Evolutionary conservation across 2,113 vertebrate genomes (phyloP).

Genomic region (Hippocampus mohnikei): DNA sequence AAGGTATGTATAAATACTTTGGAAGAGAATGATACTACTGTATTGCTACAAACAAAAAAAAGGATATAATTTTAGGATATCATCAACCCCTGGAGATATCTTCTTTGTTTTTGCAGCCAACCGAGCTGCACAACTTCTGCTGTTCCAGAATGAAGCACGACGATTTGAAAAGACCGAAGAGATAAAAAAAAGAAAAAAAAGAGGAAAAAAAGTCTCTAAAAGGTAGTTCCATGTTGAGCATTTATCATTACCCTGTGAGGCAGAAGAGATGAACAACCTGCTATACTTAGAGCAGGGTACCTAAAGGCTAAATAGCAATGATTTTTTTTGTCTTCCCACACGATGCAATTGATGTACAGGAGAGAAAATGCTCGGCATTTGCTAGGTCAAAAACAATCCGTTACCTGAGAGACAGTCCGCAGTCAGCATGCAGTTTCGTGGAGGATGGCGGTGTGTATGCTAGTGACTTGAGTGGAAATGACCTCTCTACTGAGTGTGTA

Average conservation of each 20-base stretch:
- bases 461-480: slow-evolving; percentile 61
- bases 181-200: slow-evolving; percentile 4
- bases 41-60: no score
- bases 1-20: slow-evolving; percentile 22
- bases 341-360: slow-evolving; percentile 39
- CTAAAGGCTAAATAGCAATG: slow-evolving; percentile 66
- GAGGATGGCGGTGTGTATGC: slow-evolving; percentile 55
- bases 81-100: slow-evolving; percentile 19
- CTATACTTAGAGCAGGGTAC: slow-evolving; percentile 58
- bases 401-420: slow-evolving; percentile 55
- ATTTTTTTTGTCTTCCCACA: slow-evolving; percentile 35
- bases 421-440: slow-evolving; percentile 59
- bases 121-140: slow-evolving; percentile 29
- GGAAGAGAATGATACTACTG: no score
- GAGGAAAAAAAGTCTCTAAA: slow-evolving; percentile 10
- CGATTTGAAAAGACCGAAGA: slow-evolving; percentile 30
- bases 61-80: slow-evolving; percentile 15
- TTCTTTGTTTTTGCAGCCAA: slow-evolving; percentile 29
- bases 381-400: slow-evolving; percentile 41
- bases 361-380: slow-evolving; percentile 43
- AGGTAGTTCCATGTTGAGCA: slow-evolving; percentile 33
- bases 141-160: slow-evolving; percentile 1
- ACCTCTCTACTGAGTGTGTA: slow-evolving; percentile 56
- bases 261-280: slow-evolving; percentile 48
- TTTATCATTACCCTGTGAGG: slow-evolving; percentile 48